These are phyloP conservation scores for Anabacerthia variegaticeps DNA, from an alignment of 2,797 vertebrate species.

Conservation along the genomic window DNA sequence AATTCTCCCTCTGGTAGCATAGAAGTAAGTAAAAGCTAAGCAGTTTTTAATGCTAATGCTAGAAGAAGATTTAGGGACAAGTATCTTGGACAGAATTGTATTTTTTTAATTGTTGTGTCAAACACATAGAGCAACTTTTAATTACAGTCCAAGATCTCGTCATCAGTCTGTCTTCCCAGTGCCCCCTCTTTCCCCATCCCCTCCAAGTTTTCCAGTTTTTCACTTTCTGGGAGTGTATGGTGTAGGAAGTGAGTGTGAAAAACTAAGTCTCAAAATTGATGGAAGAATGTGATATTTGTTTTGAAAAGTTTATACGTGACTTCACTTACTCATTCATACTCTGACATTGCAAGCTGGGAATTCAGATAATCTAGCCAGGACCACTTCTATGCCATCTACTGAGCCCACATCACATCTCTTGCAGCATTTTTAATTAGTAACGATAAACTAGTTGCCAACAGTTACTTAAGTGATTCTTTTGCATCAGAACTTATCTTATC, in stretches of 20 bases:
- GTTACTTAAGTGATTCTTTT: neutral
- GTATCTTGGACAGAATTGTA: neutral
- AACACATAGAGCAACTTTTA: neutral
- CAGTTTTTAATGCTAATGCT: neutral
- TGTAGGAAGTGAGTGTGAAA: neutral
- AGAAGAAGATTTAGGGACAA: neutral
- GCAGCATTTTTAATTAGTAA: neutral
- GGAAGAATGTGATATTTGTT: neutral
- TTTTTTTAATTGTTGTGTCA: neutral
- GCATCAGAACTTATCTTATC: neutral
- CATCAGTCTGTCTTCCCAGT: neutral
- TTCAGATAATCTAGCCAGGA: neutral
- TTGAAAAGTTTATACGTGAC: neutral
- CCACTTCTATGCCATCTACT: neutral
- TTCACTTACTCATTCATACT: neutral
- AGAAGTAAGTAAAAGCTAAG: neutral
- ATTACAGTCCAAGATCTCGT: neutral
- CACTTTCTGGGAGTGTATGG: neutral
- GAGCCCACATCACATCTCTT: neutral
- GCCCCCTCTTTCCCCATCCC: neutral
- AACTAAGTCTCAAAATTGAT: neutral
- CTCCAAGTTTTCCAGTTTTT: neutral
- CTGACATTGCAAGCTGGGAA: neutral
- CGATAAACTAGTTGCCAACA: neutral
- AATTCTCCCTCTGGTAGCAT: neutral